Percentiles rank a stretch among this genome's conserved stretches.
phyloP scores from a whole-genome alignment of 2,888 invertebrate species.

The Xanthorhoe spadicearia region DNA sequence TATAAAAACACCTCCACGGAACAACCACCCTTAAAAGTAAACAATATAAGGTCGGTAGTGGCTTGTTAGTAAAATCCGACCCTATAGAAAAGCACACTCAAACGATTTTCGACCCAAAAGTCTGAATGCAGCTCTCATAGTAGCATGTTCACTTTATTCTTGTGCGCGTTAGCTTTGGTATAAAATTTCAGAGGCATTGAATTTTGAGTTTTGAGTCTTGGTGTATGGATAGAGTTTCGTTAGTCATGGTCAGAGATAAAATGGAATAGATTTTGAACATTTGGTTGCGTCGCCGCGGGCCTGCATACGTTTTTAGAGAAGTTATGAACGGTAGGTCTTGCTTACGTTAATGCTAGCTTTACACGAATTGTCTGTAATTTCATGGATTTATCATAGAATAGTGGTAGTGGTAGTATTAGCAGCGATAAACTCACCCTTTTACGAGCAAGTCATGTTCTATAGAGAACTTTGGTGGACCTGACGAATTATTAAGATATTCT shows the following conservation, averaged over 20 bases:
- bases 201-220: conserved; percentile 50
- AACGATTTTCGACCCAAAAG: conserved; percentile 61
- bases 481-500: too few relatives aligned
- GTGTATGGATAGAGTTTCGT: conserved; percentile 48
- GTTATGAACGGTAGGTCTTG: conserved; percentile 44
- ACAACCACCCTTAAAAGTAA: conserved; percentile 55
- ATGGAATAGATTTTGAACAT: conserved; percentile 82
- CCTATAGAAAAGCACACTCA: conserved; percentile 60
- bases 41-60: conserved; percentile 46
- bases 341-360: conserved; percentile 38
- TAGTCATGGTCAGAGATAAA: conserved; percentile 71
- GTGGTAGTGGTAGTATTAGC: conserved; percentile 12
- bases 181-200: conserved; percentile 48
- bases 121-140: conserved; percentile 53
- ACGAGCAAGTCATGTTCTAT: neutral
- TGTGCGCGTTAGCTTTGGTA: conserved; percentile 66
- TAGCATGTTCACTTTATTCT: conserved; percentile 56
- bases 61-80: conserved; percentile 54
- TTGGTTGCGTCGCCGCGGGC: conserved; percentile 60
- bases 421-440: conserved; percentile 21
- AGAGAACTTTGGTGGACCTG: neutral
- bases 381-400: conserved; percentile 25
- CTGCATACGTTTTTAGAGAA: conserved; percentile 50
- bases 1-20: conserved; percentile 50
- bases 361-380: conserved; percentile 37